These are phyloP conservation scores for Clarias platycephalus DNA, from an alignment of 2,797 vertebrate species.

Conservation along the genomic window DNA sequence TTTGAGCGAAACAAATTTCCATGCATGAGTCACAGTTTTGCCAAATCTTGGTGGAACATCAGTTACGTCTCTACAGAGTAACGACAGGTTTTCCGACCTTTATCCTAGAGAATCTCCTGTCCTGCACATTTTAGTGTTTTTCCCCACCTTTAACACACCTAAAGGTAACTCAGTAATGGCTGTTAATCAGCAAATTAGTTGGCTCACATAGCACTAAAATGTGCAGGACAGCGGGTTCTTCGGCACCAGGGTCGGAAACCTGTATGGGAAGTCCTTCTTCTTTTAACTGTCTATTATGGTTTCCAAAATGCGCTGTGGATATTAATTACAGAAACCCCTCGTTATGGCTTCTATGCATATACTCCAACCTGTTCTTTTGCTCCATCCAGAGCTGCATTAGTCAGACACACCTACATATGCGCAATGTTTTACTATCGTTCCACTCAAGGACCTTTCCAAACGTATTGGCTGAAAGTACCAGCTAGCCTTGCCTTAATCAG, in stretches of 20 bases:
- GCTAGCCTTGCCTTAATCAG: constrained; percentile 36
- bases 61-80: not conserved
- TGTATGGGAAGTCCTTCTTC: not conserved
- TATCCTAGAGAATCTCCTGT: not conserved
- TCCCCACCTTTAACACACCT: not conserved
- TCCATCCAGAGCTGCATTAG: not conserved
- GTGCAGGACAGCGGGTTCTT: not conserved
- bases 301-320: not conserved
- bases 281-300: not conserved
- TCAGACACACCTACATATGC: not conserved
- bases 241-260: not conserved
- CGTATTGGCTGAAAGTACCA: constrained; percentile 14
- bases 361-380: not conserved
- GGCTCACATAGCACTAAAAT: not conserved
- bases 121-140: not conserved
- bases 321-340: not conserved
- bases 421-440: not conserved
- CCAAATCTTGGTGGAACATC: not conserved
- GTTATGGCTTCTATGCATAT: not conserved
- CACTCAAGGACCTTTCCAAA: constrained; percentile 18
- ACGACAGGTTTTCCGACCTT: not conserved
- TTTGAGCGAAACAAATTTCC: not conserved
- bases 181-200: not conserved
- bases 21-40: not conserved
- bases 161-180: not conserved